These are phyloP conservation scores for Drosophila robusta DNA, from an alignment of 2,888 invertebrate genomes.

Conservation along the genomic window DNA sequence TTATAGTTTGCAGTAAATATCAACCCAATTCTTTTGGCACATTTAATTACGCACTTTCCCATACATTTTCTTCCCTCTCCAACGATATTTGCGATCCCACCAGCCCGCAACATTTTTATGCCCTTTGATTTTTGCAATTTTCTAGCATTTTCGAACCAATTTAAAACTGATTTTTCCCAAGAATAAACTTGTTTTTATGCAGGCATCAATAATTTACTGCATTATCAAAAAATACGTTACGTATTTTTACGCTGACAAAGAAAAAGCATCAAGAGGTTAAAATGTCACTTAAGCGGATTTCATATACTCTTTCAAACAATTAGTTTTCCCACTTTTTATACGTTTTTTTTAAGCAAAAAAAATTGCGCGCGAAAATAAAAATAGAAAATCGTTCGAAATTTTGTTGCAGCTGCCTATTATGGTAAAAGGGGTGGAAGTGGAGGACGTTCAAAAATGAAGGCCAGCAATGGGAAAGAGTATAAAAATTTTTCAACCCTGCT, in stretches of 20 bases:
- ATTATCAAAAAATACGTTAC: conserved; percentile 68
- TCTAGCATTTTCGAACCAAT: conserved; percentile 36
- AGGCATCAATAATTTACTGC: conserved; percentile 57
- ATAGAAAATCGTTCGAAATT: conserved; percentile 14
- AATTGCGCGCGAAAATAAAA: conserved; percentile 58
- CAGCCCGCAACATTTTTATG: conserved; percentile 53
- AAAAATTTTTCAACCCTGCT: conserved; percentile 69
- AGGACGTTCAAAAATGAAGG: conserved; percentile 52
- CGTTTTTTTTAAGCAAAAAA: conserved; percentile 55
- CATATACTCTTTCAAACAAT: conserved; percentile 41
- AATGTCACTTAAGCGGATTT: conserved; percentile 78
- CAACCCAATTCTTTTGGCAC: not conserved
- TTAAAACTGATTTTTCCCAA: conserved; percentile 40
- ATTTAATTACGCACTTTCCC: not conserved
- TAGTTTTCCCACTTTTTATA: conserved; percentile 43
- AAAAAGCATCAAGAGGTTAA: conserved; percentile 69
- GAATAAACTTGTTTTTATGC: conserved; percentile 57
- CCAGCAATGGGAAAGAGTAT: conserved; percentile 19
- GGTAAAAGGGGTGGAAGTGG: conserved; percentile 69
- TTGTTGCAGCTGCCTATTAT: conserved; percentile 63
- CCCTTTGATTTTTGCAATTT: conserved; percentile 23
- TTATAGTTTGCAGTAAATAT: not conserved
- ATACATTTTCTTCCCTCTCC: conserved; percentile 4
- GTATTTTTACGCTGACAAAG: conserved; percentile 9
- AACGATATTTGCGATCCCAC: not conserved